phyloP scores from a whole-genome alignment of 1,140 invertebrate genomes.

The Neotoxoptera formosana region DNA sequence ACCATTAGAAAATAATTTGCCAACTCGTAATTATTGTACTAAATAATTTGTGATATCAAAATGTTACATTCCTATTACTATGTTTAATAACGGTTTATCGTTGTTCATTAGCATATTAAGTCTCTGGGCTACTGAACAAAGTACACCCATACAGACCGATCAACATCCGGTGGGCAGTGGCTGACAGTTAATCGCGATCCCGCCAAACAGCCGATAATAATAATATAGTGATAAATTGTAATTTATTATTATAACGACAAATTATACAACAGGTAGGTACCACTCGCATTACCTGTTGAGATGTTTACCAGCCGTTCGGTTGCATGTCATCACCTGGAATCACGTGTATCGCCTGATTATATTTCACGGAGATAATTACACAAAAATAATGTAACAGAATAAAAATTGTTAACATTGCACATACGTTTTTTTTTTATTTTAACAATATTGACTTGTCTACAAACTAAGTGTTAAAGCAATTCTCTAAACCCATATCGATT shows the following conservation, averaged over 20 bases:
- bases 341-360: not conserved
- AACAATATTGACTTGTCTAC: not conserved
- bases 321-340: not conserved
- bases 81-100: not conserved
- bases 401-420: not conserved
- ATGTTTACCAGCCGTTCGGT: not conserved
- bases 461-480: too few relatives aligned
- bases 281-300: not conserved
- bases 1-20: not conserved
- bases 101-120: not conserved
- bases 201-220: not conserved
- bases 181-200: not conserved
- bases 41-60: not conserved
- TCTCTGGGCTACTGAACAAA: not conserved
- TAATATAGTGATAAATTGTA: not conserved
- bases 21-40: too few relatives aligned
- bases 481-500: too few relatives aligned
- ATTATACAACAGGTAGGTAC: conserved; percentile 3
- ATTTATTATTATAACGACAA: not conserved
- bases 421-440: not conserved
- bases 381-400: not conserved
- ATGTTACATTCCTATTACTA: not conserved
- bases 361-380: not conserved
- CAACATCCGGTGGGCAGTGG: not conserved
- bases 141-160: not conserved